These are phyloP conservation scores for Digitonthophagus gazella DNA, from an alignment of 2,888 invertebrate genomes.

Conservation along the genomic window DNA sequence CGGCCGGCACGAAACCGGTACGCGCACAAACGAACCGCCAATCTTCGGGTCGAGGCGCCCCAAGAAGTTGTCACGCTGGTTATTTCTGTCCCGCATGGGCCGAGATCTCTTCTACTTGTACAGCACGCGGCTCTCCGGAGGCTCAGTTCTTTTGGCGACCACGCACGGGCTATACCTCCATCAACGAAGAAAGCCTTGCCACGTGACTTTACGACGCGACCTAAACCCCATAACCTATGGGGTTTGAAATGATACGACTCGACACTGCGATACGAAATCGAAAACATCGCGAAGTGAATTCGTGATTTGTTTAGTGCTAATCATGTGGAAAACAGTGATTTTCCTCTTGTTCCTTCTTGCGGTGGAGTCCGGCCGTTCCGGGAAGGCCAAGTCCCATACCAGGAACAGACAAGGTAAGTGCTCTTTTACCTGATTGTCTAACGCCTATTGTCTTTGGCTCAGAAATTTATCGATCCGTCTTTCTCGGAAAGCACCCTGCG, in stretches of 20 bases:
- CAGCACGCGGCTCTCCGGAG: constrained; percentile 8
- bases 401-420: constrained; percentile 40
- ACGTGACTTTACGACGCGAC: constrained; percentile 25
- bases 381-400: constrained; percentile 37
- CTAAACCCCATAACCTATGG: constrained; percentile 16
- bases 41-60: constrained; percentile 10
- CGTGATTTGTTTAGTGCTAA: constrained; percentile 21
- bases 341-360: constrained; percentile 29
- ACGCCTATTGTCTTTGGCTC: constrained; percentile 5
- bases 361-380: constrained; percentile 29
- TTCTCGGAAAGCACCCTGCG: not conserved
- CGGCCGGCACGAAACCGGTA: not conserved
- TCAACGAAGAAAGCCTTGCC: constrained; percentile 24
- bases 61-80: constrained; percentile 35
- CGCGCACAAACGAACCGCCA: constrained; percentile 9
- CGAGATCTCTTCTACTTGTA: constrained; percentile 32
- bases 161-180: constrained; percentile 39
- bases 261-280: constrained; percentile 15
- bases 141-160: constrained; percentile 42
- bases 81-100: constrained; percentile 37
- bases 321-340: constrained; percentile 27
- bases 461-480: not conserved
- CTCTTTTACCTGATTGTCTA: constrained; percentile 2
- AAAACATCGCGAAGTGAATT: constrained; percentile 12
- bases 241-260: constrained; percentile 16